Evolutionary conservation across 2,113 vertebrate species (phyloP), one percentile per base, ranked within the genome.

Genomic region (Apodemus speciosus): DNA sequence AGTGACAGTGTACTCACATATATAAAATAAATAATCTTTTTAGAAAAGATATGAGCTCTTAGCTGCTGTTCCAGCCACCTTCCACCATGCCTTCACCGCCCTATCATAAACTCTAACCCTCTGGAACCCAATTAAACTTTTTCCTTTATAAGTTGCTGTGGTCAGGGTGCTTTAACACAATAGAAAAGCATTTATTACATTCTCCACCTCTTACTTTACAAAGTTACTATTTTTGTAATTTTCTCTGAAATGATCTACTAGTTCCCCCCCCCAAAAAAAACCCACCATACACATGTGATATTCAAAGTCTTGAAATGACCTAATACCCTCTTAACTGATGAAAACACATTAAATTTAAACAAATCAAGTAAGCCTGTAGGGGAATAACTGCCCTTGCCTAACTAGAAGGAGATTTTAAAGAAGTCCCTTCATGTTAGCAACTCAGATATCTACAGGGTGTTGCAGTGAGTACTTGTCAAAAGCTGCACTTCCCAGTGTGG

Each of bases 201-300:
- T 49, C 15, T 94, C 43, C 27, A 30, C 73, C 35, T 95, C 81
- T 89, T 51, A 93, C 80, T 94, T 90, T 92, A 93, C 46, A 92
- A 96, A 92, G 68, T 25, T 58, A 88, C 20, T 71, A 76, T 91
- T 90, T 89, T 76, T 85, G 35, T 88, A 77, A 81, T 56, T 88
- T 93, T 83, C 64, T 89, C 64, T 79, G 56, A 71, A 93, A 94
- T n/a, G 9, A 71, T 75, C 62, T 85, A 71, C 30, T 90, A 49
- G 25, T 76, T 90, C 51, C 60, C n/a, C n/a, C n/a, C n/a, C n/a
- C n/a, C n/a, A n/a, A 91, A 10, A 16, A 23, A 92, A 43, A 76
- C 46, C 5, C 8, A 51, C 51, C 49, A 80, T 58, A 58, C 25
- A 80, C 53, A 87, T 46, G 18, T 60, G 35, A 90, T 30, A 90